A percentile compares a stretch with the other conserved stretches of the same genome.
These are phyloP conservation scores for Acrocephalus scirpaceus DNA, from an alignment of 2,797 vertebrate genomes.

Conservation along the genomic window DNA sequence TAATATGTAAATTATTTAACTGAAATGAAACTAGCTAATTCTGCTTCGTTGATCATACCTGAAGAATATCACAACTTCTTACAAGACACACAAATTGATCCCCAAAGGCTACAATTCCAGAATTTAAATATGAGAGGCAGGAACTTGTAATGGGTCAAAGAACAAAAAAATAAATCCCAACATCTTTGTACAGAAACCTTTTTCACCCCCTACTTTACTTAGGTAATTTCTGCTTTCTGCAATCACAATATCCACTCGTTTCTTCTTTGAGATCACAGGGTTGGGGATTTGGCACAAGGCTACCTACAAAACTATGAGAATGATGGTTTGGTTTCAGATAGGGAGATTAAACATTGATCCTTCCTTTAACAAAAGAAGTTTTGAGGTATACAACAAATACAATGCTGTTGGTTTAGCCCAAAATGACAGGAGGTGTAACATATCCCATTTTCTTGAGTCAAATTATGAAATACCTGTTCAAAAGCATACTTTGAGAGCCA, in stretches of 20 bases:
- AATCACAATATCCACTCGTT: not conserved
- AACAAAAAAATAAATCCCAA: not conserved
- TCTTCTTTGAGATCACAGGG: not conserved
- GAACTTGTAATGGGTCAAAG: not conserved
- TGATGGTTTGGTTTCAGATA: not conserved
- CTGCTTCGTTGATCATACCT: not conserved
- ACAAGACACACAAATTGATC: not conserved
- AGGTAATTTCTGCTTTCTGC: not conserved
- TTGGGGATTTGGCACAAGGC: not conserved
- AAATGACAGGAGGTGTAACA: not conserved
- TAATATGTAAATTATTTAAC: not conserved
- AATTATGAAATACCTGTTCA: not conserved
- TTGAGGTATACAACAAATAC: not conserved
- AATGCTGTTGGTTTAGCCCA: not conserved
- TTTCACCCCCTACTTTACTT: not conserved
- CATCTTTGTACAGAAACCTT: not conserved
- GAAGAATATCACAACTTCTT: not conserved
- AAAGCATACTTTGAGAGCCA: not conserved
- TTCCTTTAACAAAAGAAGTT: not conserved
- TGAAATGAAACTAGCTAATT: not conserved
- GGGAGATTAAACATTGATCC: not conserved
- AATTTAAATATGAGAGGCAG: not conserved
- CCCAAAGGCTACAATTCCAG: not conserved
- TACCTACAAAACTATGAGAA: not conserved
- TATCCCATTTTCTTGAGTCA: not conserved